phyloP scores from a whole-genome alignment of 37 sponge, comb jelly and placozoan genomes.

The Ianthella basta region DNA sequence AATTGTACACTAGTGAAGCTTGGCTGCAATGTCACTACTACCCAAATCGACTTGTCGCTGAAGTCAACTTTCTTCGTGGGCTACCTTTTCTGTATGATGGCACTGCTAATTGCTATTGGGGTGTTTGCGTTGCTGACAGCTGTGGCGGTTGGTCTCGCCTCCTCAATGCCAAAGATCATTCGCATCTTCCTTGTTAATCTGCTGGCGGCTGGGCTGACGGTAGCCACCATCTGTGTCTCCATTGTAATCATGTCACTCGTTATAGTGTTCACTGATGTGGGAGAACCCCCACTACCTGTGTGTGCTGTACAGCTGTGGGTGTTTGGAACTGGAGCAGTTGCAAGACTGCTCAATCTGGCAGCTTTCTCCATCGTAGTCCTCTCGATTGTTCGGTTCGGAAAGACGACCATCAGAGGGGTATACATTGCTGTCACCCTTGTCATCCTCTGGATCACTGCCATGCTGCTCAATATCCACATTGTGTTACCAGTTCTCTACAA shows the following conservation, averaged over 20 bases:
- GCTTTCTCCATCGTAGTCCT: background rate
- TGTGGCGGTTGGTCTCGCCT: background rate
- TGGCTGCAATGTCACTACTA: too few species aligned
- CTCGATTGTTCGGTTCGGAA: background rate
- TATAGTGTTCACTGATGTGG: background rate
- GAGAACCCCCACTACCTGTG: background rate
- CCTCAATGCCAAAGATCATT: background rate
- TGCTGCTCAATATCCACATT: slow-evolving; percentile 9
- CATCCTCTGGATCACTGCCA: background rate
- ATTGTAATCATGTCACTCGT: background rate
- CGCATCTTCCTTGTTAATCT: slow-evolving; percentile 2
- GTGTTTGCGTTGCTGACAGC: background rate
- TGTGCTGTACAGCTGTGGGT: slow-evolving; percentile 14
- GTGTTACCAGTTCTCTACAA: background rate
- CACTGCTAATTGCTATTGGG: too few species aligned
- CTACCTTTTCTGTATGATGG: too few species aligned
- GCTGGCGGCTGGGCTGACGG: background rate
- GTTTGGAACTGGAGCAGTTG: slow-evolving; percentile 16
- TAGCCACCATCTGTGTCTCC: background rate
- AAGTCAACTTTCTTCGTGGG: too few species aligned
- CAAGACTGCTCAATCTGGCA: slow-evolving; percentile 17
- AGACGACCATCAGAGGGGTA: background rate
- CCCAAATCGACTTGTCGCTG: too few species aligned
- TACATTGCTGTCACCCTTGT: background rate
- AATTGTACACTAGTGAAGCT: too few species aligned